Conservation (phyloP, 2,113 vertebrate species). For the Eretmochelys imbricata region DNA sequence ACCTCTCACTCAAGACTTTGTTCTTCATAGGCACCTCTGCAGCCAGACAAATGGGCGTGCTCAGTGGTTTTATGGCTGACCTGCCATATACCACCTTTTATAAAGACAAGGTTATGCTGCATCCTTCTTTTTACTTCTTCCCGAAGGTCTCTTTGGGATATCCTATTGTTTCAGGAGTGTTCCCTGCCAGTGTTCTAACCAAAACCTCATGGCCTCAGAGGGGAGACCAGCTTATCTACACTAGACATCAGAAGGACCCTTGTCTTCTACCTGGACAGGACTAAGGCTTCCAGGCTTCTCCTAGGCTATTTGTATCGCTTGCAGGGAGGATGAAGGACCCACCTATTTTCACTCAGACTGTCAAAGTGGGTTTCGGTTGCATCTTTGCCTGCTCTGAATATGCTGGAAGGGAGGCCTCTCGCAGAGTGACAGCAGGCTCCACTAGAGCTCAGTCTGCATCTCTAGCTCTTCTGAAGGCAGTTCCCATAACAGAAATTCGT, state of each 20-base stretch:
- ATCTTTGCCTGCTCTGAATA: not conserved
- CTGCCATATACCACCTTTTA: not conserved
- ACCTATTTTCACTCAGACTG: not conserved
- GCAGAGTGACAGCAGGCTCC: not conserved
- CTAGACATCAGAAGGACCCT: not conserved
- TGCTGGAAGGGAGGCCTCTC: not conserved
- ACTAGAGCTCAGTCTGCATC: not conserved
- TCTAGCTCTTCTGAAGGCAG: not conserved
- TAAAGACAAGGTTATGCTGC: not conserved
- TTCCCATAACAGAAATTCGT: not conserved
- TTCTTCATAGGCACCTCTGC: too few species aligned
- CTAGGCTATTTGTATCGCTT: not conserved
- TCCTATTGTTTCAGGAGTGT: not conserved
- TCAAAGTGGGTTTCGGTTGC: not conserved
- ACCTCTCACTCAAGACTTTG: too few species aligned
- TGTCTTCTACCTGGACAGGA: not conserved
- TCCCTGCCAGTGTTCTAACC: not conserved
- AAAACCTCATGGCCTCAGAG: not conserved
- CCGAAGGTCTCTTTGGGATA: not conserved
- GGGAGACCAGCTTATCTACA: not conserved
- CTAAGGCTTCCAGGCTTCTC: not conserved
- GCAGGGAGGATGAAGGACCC: not conserved
- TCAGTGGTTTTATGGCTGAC: not conserved
- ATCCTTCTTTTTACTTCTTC: not conserved
- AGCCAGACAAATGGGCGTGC: too few species aligned